phyloP scores from a whole-genome alignment of 1,140 invertebrate genomes.

The Anastatus disparis region DNA sequence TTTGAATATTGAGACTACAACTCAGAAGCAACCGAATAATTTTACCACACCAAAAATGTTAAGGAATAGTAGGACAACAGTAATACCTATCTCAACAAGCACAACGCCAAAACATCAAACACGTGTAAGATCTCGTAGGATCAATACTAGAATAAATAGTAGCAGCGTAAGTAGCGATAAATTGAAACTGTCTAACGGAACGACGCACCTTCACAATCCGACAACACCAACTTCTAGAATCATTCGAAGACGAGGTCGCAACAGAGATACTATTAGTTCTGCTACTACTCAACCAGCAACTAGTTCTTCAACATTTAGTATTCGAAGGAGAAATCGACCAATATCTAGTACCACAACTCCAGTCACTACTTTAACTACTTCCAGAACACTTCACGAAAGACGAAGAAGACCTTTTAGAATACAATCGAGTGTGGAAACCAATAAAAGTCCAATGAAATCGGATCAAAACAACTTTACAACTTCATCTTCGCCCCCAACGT shows the following conservation, averaged over 20 bases:
- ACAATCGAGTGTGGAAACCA: background rate
- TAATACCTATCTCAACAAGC: background rate
- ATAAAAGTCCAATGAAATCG: background rate
- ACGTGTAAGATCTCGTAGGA: conserved; percentile 7
- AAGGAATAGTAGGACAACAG: background rate
- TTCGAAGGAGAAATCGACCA: conserved; percentile 21
- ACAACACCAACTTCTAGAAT: background rate
- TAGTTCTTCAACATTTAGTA: background rate
- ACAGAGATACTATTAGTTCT: background rate
- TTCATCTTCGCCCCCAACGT: conserved; percentile 9
- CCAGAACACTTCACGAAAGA: background rate
- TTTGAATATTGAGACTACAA: background rate
- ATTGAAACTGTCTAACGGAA: background rate
- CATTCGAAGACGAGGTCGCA: background rate
- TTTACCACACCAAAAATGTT: background rate
- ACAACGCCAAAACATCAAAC: background rate
- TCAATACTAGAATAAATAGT: background rate
- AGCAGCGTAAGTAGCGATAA: background rate
- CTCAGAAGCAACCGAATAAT: background rate
- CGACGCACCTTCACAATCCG: background rate
- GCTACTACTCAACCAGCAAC: background rate
- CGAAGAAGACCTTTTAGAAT: conserved; percentile 15
- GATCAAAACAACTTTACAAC: background rate
- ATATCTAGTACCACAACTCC: conserved; percentile 9
- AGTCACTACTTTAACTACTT: background rate